phyloP scores from a whole-genome alignment of 1,140 invertebrate species.

The Rhizoglyphus robini region DNA sequence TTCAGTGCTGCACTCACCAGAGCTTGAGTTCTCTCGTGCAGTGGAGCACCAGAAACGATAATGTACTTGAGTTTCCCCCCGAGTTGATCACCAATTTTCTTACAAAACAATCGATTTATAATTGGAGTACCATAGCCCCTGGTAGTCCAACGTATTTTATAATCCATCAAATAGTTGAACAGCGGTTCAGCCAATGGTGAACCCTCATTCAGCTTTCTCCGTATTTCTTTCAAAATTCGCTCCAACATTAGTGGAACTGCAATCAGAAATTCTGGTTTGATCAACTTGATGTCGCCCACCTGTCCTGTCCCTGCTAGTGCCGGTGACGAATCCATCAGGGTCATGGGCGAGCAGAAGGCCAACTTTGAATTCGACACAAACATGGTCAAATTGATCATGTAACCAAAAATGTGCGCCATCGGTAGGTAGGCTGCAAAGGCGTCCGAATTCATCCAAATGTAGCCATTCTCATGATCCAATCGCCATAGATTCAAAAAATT shows the following conservation, averaged over 20 bases:
- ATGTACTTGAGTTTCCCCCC: constrained; percentile 73
- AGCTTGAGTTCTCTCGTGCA: constrained; percentile 85
- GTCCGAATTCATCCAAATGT: constrained; percentile 26
- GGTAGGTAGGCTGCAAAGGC: constrained; percentile 86
- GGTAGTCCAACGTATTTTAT: constrained; percentile 22
- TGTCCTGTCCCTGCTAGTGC: constrained; percentile 28
- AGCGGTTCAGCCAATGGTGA: constrained; percentile 26
- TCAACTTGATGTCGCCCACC: constrained; percentile 27
- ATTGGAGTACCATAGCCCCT: constrained; percentile 22
- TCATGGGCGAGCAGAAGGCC: constrained; percentile 89
- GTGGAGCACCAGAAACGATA: constrained; percentile 77
- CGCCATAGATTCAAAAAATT: constrained; percentile 76
- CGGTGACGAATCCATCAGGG: constrained; percentile 66
- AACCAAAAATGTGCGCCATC: constrained; percentile 90
- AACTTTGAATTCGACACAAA: constrained; percentile 54
- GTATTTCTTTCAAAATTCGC: constrained; percentile 34
- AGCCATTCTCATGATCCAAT: constrained; percentile 39
- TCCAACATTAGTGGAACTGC: constrained; percentile 58
- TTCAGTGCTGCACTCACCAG: constrained; percentile 87
- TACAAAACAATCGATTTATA: constrained; percentile 27
- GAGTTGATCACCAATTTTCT: constrained; percentile 49
- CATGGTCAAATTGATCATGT: constrained; percentile 33
- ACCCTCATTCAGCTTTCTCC: constrained; percentile 35
- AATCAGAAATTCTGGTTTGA: constrained; percentile 74
- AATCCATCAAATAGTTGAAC: constrained; percentile 21